Base-by-base conservation (phyloP, 2,113 vertebrate species). In the Ctenodactylus gundi region DNA sequence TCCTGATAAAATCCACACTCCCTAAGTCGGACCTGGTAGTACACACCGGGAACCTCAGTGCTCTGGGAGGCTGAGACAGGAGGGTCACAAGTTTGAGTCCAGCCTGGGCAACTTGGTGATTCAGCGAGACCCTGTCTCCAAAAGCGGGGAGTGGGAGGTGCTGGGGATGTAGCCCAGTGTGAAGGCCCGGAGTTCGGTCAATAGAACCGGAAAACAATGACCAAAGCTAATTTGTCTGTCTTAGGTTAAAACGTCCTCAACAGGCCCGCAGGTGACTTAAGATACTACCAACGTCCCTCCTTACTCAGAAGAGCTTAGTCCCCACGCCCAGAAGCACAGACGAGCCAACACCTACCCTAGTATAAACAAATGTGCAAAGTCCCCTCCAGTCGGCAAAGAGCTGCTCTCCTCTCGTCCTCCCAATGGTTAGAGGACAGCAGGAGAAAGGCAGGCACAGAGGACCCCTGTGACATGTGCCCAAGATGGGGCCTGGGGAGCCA, bases 341-440 rank as follows among this genome's bases (percentile, higher is more conserved):
- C 4, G 27, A 9, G 0, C 0, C 72, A 51, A 18, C 6, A 6
- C 4, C 51, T 7, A 29, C 60, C 0, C 9, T 1, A 20, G 7
- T 25, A 25, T 39, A 25, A 55, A 70, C 17, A 34, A 53, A 34
- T 25, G 51, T 29, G 36, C 1, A 14, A 39, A 68, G 65, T 15
- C 36, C 51, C 65, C 49, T 44, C 1, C 0, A 27, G 46, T 44
- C 78, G 31, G 13, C 78, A 17, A 68, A 70, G 27, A 77, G 27
- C 49, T 64, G 20, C 58, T 31, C 18, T 85, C 87, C 14, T 31
- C 67, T n/a, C 6, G 0, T 6, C 9, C 46, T 67, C 60, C 41
- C 25, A 36, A 23, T 36, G 13, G 53, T 25, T 23, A 44, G 4
- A 39, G 34, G 41, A 65, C 7, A 25, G n/a, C 14, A 4, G 9